Evolutionary conservation across 2,888 invertebrate species (phyloP).

Genomic region (Caenorhabditis sp.): DNA sequence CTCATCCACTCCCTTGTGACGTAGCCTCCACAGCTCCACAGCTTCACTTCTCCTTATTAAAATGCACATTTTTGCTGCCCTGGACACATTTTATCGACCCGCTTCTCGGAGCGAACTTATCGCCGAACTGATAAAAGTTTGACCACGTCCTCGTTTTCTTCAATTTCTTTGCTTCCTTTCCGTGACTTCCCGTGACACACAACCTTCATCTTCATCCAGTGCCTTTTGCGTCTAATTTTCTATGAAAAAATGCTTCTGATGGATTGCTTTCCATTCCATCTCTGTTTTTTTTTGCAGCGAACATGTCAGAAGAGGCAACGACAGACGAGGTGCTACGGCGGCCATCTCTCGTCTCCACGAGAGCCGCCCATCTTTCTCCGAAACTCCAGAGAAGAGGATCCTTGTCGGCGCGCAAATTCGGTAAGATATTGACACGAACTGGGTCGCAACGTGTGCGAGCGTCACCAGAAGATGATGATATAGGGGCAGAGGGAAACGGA

Average conservation of each 20-base stretch:
- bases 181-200: too few relatives aligned
- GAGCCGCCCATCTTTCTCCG: conserved; percentile 53
- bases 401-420: conserved; percentile 36
- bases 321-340: conserved; percentile 17
- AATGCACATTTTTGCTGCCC: not conserved
- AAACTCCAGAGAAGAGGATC: conserved; percentile 57
- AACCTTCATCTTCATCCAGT: too few relatives aligned
- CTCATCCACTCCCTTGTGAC: not conserved
- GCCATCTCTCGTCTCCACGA: conserved; percentile 46
- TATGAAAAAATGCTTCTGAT: not conserved
- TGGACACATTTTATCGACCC: not conserved
- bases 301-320: conserved; percentile 34
- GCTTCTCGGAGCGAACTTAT: not conserved
- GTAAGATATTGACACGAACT: conserved; percentile 23
- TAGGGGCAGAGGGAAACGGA: not conserved
- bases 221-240: not conserved
- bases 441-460: too few relatives aligned
- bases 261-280: not conserved
- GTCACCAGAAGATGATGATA: conserved; percentile 8
- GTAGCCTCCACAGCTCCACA: not conserved
- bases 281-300: too few relatives aligned
- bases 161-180: not conserved
- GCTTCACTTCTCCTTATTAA: not conserved
- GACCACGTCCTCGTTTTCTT: not conserved
- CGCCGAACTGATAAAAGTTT: conserved; percentile 1